Percentiles rank a stretch among this genome's conserved stretches.
Evolutionary conservation across 1,140 invertebrate species (phyloP).

Genomic region (Orius insidiosus): DNA sequence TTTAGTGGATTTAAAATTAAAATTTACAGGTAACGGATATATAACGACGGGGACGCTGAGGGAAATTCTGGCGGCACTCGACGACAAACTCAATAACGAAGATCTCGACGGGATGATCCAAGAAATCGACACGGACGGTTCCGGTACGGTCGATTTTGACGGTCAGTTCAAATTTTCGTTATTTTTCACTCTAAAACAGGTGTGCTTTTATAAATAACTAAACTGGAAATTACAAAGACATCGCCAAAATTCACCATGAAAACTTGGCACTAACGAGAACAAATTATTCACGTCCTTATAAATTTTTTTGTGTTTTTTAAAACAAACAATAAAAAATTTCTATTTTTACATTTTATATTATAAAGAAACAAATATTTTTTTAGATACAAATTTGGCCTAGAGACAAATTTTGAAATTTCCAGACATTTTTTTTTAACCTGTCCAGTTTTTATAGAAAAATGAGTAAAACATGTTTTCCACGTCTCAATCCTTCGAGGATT

Average conservation of each 20-base stretch:
- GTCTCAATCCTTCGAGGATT: no score
- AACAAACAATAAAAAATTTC: no score
- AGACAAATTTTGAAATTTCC: background rate
- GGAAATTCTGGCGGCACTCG: slow-evolving; percentile 76
- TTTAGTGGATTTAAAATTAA: no score
- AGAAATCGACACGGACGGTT: slow-evolving; percentile 86
- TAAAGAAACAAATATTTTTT: slow-evolving; percentile 1
- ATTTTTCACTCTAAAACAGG: background rate
- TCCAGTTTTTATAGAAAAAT: no score
- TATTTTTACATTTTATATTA: background rate
- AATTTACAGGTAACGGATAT: slow-evolving; percentile 65
- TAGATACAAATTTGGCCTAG: background rate
- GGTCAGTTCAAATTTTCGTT: slow-evolving; percentile 34
- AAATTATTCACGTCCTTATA: no score
- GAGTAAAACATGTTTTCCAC: no score
- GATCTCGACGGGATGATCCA: slow-evolving; percentile 80
- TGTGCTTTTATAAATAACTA: background rate
- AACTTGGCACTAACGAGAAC: background rate
- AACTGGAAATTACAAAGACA: background rate
- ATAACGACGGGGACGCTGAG: slow-evolving; percentile 79
- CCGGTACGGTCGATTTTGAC: slow-evolving; percentile 78
- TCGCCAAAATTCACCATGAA: background rate
- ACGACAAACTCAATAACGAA: slow-evolving; percentile 69
- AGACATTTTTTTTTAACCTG: background rate
- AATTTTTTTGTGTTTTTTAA: no score